These are phyloP conservation scores for Liasis olivaceus DNA, from an alignment of 2,797 vertebrate genomes.

Conservation along the genomic window DNA sequence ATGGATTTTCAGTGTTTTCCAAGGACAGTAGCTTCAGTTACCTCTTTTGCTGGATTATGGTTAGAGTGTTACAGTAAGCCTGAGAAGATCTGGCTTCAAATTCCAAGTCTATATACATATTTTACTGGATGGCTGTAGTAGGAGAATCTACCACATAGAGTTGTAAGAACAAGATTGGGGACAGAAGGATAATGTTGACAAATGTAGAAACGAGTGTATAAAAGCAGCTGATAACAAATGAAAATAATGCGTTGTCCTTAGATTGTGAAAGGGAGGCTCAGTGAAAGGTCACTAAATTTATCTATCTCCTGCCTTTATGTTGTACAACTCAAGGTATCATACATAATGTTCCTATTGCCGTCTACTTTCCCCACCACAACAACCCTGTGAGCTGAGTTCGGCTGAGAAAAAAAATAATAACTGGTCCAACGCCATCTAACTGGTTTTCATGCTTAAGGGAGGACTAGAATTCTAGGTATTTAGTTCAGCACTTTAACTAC, in stretches of 20 bases:
- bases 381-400: no score
- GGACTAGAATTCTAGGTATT: no score
- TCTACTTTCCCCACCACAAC: no score
- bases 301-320: no score
- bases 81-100: not conserved
- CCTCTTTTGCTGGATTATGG: not conserved
- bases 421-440: no score
- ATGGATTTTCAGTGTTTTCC: not conserved
- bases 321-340: no score
- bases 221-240: not conserved
- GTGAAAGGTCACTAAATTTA: no score
- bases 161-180: not conserved
- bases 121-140: not conserved
- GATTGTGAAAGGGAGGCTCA: no score
- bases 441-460: no score
- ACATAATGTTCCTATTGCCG: no score
- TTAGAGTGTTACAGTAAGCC: not conserved
- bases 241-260: not conserved
- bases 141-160: not conserved
- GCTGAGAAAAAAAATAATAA: no score
- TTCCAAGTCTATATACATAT: not conserved
- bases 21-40: not conserved
- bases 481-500: no score
- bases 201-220: not conserved
- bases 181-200: not conserved